A percentile compares a stretch with the other conserved stretches of the same genome.
phyloP scores from a whole-genome alignment of 2,888 invertebrate species.

The Hydraecia micacea region DNA sequence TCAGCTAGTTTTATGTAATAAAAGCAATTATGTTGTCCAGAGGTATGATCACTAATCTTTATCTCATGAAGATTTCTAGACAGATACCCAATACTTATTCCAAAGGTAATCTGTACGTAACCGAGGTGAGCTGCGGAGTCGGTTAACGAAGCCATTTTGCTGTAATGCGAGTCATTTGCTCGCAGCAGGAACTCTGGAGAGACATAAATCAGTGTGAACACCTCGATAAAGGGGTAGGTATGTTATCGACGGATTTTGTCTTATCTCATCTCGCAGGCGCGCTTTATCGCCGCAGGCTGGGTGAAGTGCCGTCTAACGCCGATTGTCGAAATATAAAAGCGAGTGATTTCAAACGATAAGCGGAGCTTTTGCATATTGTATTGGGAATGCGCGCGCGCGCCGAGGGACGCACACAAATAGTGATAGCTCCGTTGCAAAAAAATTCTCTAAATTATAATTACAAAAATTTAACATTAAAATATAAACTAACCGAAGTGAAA shows the following conservation, averaged over 20 bases:
- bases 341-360: conserved; percentile 55
- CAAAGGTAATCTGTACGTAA: conserved; percentile 33
- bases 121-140: conserved; percentile 29
- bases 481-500: no score
- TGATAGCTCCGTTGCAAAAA: no score
- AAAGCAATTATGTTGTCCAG: neutral
- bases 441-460: no score
- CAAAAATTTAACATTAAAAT: no score
- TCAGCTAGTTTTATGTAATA: neutral
- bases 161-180: conserved; percentile 76
- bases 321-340: conserved; percentile 60
- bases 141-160: conserved; percentile 74
- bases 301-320: conserved; percentile 44
- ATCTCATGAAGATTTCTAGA: conserved; percentile 18
- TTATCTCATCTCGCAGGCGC: conserved; percentile 63
- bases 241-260: conserved; percentile 57
- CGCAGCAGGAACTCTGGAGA: conserved; percentile 61
- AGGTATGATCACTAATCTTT: neutral
- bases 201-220: conserved; percentile 67
- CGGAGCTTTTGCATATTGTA: conserved; percentile 44
- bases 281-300: conserved; percentile 40
- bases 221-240: conserved; percentile 63
- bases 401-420: no score
- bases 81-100: conserved; percentile 6
- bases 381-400: no score